A percentile compares a stretch with the other conserved stretches of the same genome.
Evolutionary conservation across 2,113 vertebrate species (phyloP).

Genomic region (Pseudorectes ferrugineus): DNA sequence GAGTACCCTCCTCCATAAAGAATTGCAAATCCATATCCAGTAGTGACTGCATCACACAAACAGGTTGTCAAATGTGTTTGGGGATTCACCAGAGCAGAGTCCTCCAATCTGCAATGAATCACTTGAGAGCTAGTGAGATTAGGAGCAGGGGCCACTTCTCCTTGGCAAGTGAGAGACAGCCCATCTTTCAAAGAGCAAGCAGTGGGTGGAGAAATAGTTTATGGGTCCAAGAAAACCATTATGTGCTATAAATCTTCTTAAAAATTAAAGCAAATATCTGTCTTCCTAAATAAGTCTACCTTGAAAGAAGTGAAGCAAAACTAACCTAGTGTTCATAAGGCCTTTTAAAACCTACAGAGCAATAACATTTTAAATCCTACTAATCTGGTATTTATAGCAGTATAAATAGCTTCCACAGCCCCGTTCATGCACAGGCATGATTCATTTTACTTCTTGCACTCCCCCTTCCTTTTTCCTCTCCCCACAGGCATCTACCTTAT

Average conservation of each 20-base stretch:
- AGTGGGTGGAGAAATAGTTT: neutral
- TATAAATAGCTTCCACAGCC: neutral
- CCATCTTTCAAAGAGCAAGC: neutral
- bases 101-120: neutral
- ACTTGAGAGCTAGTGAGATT: neutral
- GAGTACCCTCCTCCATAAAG: neutral
- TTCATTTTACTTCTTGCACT: neutral
- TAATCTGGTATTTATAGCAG: slow-evolving; percentile 8
- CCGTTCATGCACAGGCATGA: neutral
- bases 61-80: neutral
- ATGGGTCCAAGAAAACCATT: neutral
- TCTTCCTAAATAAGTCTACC: neutral
- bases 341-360: neutral
- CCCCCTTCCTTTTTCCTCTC: neutral
- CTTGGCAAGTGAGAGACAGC: neutral
- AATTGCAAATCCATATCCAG: neutral
- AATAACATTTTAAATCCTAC: neutral
- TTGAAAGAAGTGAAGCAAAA: neutral
- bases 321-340: neutral
- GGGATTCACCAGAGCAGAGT: neutral
- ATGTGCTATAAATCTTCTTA: neutral
- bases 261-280: neutral
- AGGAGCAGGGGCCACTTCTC: neutral
- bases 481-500: neutral
- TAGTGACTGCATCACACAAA: neutral